Conservation (phyloP, 2,888 invertebrate genomes). For the Synergus itoensis region DNA sequence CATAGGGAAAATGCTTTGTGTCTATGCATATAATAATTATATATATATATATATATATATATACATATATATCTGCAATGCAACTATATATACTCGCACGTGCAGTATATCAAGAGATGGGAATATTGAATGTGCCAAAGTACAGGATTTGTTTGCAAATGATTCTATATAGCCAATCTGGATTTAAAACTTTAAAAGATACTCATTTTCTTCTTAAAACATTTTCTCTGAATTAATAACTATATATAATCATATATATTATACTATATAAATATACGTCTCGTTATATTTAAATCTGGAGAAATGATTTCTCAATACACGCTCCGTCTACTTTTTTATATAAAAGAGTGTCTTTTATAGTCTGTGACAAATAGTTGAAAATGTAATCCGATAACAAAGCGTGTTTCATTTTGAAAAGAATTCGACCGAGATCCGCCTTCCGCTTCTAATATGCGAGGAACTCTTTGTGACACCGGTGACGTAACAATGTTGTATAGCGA, state of each 20-base stretch:
- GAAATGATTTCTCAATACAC: not conserved
- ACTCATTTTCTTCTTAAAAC: not conserved
- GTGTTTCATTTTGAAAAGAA: conserved; percentile 11
- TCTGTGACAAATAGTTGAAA: not conserved
- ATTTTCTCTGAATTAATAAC: too few relatives aligned
- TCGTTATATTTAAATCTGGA: not conserved
- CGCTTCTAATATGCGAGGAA: not conserved
- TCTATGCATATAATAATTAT: not conserved
- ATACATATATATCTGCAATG: not conserved
- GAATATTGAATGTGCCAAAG: not conserved
- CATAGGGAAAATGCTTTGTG: conserved; percentile 49
- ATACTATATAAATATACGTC: too few relatives aligned
- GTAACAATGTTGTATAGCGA: conserved; percentile 54
- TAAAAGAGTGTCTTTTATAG: not conserved
- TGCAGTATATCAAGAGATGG: not conserved
- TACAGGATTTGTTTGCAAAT: not conserved
- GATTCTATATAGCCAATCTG: not conserved
- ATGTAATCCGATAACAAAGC: conserved; percentile 13
- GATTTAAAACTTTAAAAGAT: not conserved
- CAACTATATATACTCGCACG: not conserved
- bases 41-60: too few relatives aligned
- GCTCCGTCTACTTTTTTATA: not conserved
- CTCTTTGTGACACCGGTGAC: conserved; percentile 57
- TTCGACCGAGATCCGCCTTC: not conserved
- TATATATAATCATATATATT: too few relatives aligned